phyloP scores from a whole-genome alignment of 2,888 invertebrate genomes.

The Agrotis puta region DNA sequence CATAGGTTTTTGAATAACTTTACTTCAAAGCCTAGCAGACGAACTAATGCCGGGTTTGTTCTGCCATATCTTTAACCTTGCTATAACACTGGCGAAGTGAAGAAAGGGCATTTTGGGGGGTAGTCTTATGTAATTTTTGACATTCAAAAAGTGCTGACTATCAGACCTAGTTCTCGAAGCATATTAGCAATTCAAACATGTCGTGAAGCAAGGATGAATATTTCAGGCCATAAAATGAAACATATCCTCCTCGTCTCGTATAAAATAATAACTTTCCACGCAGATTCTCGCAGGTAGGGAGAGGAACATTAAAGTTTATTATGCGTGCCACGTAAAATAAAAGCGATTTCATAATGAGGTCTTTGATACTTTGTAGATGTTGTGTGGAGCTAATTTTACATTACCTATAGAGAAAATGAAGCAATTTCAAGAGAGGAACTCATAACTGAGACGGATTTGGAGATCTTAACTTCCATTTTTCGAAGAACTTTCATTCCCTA shows the following conservation, averaged over 20 bases:
- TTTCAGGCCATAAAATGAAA: conserved; percentile 1
- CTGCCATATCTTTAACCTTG: too few relatives aligned
- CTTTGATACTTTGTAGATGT: conserved; percentile 16
- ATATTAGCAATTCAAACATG: conserved; percentile 15
- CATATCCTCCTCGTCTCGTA: background rate
- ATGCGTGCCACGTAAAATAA: conserved; percentile 30
- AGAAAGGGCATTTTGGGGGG: too few relatives aligned
- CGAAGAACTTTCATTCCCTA: too few relatives aligned
- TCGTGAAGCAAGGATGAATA: background rate
- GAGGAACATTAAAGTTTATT: conserved; percentile 14
- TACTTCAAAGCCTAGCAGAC: too few relatives aligned
- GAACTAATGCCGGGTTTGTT: too few relatives aligned
- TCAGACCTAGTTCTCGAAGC: background rate
- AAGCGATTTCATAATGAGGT: conserved; percentile 26
- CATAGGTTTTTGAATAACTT: too few relatives aligned
- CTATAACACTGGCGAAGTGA: too few relatives aligned
- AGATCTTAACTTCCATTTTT: too few relatives aligned
- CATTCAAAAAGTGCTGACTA: background rate
- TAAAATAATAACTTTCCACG: conserved; percentile 21
- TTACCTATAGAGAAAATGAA: background rate
- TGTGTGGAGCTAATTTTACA: background rate
- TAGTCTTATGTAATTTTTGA: background rate
- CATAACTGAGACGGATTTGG: background rate
- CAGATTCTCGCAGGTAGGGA: background rate
- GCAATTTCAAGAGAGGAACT: background rate